phyloP scores from a whole-genome alignment of 2,888 invertebrate genomes.

The Catocala sponsa region DNA sequence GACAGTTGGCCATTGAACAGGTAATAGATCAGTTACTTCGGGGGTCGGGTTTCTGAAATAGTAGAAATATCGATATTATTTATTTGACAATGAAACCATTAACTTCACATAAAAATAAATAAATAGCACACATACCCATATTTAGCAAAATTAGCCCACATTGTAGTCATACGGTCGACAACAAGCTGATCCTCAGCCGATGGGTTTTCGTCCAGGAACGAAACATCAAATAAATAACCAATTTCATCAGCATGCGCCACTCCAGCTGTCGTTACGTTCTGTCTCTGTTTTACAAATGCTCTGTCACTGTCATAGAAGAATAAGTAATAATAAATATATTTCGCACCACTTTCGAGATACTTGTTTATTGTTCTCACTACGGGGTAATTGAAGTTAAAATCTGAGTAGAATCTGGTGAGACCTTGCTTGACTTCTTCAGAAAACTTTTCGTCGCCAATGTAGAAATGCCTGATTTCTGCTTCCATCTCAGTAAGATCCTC shows the following conservation, averaged over 20 bases:
- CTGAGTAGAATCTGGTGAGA: conserved; percentile 61
- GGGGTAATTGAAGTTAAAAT: conserved; percentile 58
- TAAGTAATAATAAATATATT: conserved; percentile 61
- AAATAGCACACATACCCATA: conserved; percentile 52
- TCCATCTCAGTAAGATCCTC: conserved; percentile 49
- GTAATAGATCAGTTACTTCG: conserved; percentile 51
- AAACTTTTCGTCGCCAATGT: conserved; percentile 60
- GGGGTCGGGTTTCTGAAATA: conserved; percentile 62
- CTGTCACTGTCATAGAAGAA: conserved; percentile 67
- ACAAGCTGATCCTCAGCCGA: conserved; percentile 55
- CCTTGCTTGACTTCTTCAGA: conserved; percentile 46
- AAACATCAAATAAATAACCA: conserved; percentile 62
- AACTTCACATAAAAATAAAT: not conserved
- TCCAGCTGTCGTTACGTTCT: conserved; percentile 54
- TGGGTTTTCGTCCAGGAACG: conserved; percentile 46
- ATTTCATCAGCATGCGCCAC: conserved; percentile 63
- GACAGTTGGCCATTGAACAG: conserved; percentile 53
- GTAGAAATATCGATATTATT: no score
- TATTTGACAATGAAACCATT: no score
- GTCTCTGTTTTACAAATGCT: conserved; percentile 57
- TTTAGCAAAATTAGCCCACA: conserved; percentile 69
- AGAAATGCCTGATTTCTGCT: conserved; percentile 61
- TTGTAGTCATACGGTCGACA: conserved; percentile 60
- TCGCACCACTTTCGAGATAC: conserved; percentile 56
- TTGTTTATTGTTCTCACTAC: conserved; percentile 54